These are phyloP conservation scores for Muntiacus muntjak DNA, from an alignment of 2,113 vertebrate genomes.

Conservation along the genomic window DNA sequence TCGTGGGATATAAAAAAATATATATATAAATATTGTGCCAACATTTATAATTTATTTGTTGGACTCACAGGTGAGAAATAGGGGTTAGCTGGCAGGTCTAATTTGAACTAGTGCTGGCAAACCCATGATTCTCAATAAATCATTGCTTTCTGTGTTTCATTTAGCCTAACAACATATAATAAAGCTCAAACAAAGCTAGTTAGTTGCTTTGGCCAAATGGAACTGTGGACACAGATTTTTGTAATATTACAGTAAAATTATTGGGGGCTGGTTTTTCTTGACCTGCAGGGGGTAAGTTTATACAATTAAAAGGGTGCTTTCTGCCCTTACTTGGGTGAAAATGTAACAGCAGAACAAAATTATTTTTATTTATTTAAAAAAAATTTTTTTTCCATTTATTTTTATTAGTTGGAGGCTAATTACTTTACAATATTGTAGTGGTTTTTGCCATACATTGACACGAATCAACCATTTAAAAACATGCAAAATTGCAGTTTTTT, in stretches of 20 bases:
- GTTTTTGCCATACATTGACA: too few relatives aligned
- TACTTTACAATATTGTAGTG: too few relatives aligned
- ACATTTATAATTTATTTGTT: constrained; percentile 78
- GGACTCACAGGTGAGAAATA: constrained; percentile 75
- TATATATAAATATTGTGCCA: constrained; percentile 76
- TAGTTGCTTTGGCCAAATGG: constrained; percentile 62
- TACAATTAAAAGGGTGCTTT: neutral
- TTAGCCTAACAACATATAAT: constrained; percentile 76
- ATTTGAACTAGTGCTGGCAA: constrained; percentile 76
- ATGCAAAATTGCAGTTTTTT: neutral
- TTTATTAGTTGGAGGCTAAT: too few relatives aligned
- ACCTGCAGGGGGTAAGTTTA: neutral
- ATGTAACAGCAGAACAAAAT: neutral
- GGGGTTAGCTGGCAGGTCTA: constrained; percentile 75
- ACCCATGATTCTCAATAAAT: constrained; percentile 73
- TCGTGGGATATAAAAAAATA: constrained; percentile 75
- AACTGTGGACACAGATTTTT: constrained; percentile 61
- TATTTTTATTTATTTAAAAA: neutral
- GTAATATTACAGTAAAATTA: constrained; percentile 48
- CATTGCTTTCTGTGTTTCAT: constrained; percentile 71
- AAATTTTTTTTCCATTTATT: too few relatives aligned
- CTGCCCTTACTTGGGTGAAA: neutral
- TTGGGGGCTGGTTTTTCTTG: neutral
- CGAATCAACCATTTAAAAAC: neutral
- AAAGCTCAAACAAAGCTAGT: constrained; percentile 72